These are phyloP conservation scores for Papilio helenus DNA, from an alignment of 1,140 invertebrate species.

Conservation along the genomic window DNA sequence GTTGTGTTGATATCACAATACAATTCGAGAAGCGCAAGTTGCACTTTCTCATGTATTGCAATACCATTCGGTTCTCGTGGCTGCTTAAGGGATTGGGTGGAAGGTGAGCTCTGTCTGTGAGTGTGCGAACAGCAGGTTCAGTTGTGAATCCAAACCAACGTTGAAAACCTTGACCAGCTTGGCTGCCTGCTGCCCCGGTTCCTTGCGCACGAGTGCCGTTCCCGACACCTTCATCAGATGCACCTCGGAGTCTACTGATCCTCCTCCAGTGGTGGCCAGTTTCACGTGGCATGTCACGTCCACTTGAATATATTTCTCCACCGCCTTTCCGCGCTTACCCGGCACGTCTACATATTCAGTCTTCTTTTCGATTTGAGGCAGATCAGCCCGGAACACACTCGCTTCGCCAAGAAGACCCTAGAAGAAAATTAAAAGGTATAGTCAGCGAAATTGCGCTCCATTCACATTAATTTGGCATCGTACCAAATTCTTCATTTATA, in stretches of 20 bases:
- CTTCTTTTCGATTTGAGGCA: constrained; percentile 85
- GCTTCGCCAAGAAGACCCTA: constrained; percentile 85
- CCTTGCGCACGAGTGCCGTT: constrained; percentile 85
- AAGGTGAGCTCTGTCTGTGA: constrained; percentile 86
- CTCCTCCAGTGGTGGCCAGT: constrained; percentile 83
- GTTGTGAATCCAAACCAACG: constrained; percentile 86
- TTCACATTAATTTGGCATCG: constrained; percentile 52
- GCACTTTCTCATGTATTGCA: constrained; percentile 54
- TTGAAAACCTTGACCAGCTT: constrained; percentile 85
- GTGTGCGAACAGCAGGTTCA: constrained; percentile 85
- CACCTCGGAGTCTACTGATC: constrained; percentile 83
- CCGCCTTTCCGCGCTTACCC: constrained; percentile 78
- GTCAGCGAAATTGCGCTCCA: constrained; percentile 28
- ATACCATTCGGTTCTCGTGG: constrained; percentile 63
- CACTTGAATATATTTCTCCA: constrained; percentile 86
- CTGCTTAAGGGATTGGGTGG: constrained; percentile 79
- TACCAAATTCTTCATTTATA: constrained; percentile 50
- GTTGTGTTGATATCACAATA: constrained; percentile 68
- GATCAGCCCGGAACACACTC: constrained; percentile 85
- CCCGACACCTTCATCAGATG: constrained; percentile 86
- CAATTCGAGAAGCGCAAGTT: constrained; percentile 42
- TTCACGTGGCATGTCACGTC: constrained; percentile 87
- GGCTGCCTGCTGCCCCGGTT: constrained; percentile 79
- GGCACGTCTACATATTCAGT: constrained; percentile 83
- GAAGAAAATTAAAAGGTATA: constrained; percentile 49